Conservation (phyloP, 1,140 invertebrate genomes). For the Dinoponera quadriceps region DNA sequence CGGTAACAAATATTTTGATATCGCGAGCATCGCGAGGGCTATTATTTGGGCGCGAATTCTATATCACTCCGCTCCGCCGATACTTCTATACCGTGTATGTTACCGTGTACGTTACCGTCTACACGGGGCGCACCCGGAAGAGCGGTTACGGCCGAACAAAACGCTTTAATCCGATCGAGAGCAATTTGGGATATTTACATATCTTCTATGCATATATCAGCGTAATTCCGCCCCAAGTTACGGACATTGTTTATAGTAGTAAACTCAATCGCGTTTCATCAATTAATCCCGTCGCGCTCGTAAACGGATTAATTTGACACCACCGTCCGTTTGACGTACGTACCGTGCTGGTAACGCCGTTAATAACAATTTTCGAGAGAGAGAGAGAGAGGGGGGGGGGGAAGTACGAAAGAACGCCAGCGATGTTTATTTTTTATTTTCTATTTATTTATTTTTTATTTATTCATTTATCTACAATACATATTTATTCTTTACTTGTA, state of each 20-base stretch:
- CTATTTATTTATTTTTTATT: no score
- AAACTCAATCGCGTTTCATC: neutral
- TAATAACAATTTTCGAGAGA: no score
- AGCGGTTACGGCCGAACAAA: neutral
- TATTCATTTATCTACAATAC: no score
- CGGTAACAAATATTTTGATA: conserved; percentile 27
- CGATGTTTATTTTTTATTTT: no score
- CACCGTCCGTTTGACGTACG: no score
- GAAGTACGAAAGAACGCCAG: no score
- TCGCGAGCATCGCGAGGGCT: neutral
- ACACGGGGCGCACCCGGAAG: neutral
- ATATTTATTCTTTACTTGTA: no score
- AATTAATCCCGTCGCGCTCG: neutral
- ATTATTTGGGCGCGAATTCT: conserved; percentile 7
- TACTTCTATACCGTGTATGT: neutral
- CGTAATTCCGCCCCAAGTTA: neutral
- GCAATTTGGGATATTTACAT: neutral
- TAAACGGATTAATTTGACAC: no score
- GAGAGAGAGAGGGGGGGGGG: no score
- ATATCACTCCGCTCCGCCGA: neutral
- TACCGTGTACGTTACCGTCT: neutral
- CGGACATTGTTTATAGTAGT: neutral
- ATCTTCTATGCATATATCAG: neutral
- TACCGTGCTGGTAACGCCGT: no score
- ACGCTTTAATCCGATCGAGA: conserved; percentile 2